Conservation (phyloP, 2,888 invertebrate species). For the Morinoia aosen region DNA sequence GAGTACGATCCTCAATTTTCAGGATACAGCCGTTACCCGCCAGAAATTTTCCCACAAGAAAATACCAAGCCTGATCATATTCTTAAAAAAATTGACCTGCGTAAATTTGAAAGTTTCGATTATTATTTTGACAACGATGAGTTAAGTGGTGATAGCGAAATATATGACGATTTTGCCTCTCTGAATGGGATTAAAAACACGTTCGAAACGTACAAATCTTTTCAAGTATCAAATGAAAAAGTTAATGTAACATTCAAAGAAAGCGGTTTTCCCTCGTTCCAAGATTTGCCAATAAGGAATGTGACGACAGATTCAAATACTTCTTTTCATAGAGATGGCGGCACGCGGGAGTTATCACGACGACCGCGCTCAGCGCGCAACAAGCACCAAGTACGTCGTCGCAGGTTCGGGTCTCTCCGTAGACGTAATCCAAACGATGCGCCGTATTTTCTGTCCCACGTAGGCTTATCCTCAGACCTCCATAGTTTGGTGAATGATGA, state of each 20-base stretch:
- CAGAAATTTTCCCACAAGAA: not conserved
- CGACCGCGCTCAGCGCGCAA: not conserved
- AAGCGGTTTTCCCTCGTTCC: not conserved
- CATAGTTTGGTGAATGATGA: not conserved
- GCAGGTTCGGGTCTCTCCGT: not conserved
- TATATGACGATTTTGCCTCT: not conserved
- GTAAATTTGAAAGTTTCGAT: not conserved
- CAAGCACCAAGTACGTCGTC: not conserved
- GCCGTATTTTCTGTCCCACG: not conserved
- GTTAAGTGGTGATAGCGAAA: not conserved
- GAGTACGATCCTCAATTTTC: conserved; percentile 18
- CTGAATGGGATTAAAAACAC: not conserved
- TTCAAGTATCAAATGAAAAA: not conserved
- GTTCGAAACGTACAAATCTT: not conserved
- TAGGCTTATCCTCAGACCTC: not conserved
- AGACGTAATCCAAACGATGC: not conserved
- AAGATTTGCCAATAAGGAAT: not conserved
- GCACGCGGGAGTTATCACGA: not conserved
- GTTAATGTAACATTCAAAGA: not conserved
- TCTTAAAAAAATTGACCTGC: not conserved
- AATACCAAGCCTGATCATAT: not conserved
- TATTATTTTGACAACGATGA: not conserved
- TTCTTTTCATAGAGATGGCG: not conserved
- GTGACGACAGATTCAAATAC: not conserved
- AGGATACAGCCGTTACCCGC: not conserved